Conservation (phyloP, 2,888 invertebrate genomes). For the Tetragonula carbonaria region DNA sequence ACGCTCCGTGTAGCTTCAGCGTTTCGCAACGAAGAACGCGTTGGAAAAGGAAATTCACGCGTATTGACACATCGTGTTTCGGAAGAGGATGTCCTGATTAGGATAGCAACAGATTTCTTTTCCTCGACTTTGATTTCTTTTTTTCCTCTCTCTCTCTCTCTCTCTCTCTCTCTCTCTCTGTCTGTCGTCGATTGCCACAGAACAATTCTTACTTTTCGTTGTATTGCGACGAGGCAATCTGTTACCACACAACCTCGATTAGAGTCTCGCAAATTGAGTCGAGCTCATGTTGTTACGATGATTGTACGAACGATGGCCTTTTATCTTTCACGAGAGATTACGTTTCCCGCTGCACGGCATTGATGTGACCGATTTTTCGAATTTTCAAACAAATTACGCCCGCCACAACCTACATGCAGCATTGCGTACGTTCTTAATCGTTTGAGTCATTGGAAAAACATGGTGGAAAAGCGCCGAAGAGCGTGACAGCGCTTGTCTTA, state of each 20-base stretch:
- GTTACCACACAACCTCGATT: slow-evolving; percentile 3
- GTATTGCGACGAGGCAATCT: slow-evolving; percentile 2
- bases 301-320: background rate
- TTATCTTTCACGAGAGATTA: background rate
- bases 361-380: background rate
- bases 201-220: slow-evolving; percentile 16
- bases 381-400: too few relatives aligned
- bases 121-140: slow-evolving; percentile 16
- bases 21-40: background rate
- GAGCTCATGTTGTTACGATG: background rate
- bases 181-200: slow-evolving; percentile 15
- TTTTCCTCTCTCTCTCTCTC: background rate
- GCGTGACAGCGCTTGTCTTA: too few relatives aligned
- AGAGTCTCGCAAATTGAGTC: background rate
- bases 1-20: background rate
- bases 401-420: background rate
- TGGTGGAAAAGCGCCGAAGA: too few relatives aligned
- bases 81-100: slow-evolving; percentile 12
- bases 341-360: background rate
- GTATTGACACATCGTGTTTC: background rate
- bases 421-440: background rate
- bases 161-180: too few relatives aligned
- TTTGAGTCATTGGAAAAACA: too few relatives aligned
- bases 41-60: background rate
- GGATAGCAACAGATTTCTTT: slow-evolving; percentile 7